Conservation (phyloP, 2,888 invertebrate species). For the Rhagonycha fulva region DNA sequence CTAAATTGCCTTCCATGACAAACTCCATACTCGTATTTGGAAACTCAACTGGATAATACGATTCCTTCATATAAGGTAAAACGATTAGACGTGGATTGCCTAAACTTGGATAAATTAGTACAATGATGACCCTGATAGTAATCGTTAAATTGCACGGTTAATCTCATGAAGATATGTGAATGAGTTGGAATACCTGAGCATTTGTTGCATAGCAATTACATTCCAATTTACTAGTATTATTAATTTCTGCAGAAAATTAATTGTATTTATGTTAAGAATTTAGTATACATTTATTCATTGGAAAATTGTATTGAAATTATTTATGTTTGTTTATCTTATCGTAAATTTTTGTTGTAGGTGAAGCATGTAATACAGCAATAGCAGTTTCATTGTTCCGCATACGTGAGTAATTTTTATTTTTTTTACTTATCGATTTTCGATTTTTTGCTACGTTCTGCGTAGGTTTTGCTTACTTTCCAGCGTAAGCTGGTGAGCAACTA, state of each 20-base stretch:
- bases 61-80: neutral
- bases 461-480: too few relatives aligned
- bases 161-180: neutral
- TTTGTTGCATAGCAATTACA: conserved; percentile 1
- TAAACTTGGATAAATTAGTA: neutral
- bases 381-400: neutral
- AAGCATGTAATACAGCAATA: neutral
- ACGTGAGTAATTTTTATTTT: neutral
- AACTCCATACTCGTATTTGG: neutral
- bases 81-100: neutral
- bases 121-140: neutral
- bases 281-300: neutral
- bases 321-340: neutral
- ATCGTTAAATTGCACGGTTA: neutral
- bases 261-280: neutral
- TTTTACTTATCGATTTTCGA: neutral
- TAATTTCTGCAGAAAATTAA: neutral
- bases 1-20: neutral
- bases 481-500: too few relatives aligned
- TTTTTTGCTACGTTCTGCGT: too few relatives aligned
- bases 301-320: neutral
- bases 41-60: neutral
- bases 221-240: neutral
- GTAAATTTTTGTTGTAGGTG: neutral
- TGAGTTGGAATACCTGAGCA: neutral